Evolutionary conservation across 2,888 invertebrate species (phyloP).

Genomic region (Acleris laterana): DNA sequence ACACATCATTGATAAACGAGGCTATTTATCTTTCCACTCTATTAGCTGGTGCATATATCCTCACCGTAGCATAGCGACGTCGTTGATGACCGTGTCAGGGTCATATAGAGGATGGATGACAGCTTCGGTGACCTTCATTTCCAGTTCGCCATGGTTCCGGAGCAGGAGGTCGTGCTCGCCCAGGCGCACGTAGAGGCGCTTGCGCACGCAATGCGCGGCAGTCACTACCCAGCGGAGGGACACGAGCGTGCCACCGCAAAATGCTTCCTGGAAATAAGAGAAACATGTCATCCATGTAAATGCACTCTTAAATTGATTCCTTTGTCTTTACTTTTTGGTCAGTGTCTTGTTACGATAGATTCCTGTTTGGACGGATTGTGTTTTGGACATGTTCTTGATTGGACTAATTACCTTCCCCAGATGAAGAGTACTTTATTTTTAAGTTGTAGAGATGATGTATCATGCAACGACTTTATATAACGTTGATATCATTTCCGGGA

Average conservation of each 20-base stretch:
- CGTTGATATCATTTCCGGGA: too few species aligned
- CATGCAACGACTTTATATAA: too few species aligned
- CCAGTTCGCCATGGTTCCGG: constrained; percentile 90
- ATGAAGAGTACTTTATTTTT: too few species aligned
- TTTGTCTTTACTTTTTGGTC: too few species aligned
- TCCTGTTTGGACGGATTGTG: too few species aligned
- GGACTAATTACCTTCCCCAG: too few species aligned
- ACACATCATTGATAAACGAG: constrained; percentile 18
- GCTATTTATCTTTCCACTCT: constrained; percentile 31
- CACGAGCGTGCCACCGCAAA: constrained; percentile 94
- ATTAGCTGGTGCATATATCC: constrained; percentile 25
- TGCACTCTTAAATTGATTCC: too few species aligned
- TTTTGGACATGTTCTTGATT: too few species aligned
- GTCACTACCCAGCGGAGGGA: constrained; percentile 93
- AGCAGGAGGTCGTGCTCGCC: constrained; percentile 93
- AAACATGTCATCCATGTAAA: neutral
- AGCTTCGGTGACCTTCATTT: constrained; percentile 89
- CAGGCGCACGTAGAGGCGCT: constrained; percentile 90
- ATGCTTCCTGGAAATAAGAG: constrained; percentile 87
- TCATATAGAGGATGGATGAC: constrained; percentile 94
- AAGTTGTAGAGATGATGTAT: too few species aligned
- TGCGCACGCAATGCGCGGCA: constrained; percentile 93
- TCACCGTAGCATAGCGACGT: constrained; percentile 92
- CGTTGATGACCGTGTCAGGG: constrained; percentile 95
- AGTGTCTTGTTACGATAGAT: too few species aligned